Base-by-base conservation (phyloP, 2,888 invertebrate genomes). In the Agonopterix heracliana region DNA sequence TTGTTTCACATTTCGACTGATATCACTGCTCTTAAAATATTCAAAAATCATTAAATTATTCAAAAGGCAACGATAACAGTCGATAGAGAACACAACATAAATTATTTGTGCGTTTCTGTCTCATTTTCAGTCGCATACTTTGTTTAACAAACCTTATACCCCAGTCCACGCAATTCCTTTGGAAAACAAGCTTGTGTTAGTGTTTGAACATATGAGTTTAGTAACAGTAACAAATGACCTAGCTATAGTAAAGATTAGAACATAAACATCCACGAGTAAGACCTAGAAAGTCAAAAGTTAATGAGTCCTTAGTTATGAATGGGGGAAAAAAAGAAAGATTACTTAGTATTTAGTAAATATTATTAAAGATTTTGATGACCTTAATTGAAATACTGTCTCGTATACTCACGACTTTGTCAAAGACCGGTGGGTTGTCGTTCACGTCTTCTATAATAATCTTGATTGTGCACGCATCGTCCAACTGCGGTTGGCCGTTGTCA, bases 381-480 rank as follows among this genome's bases (percentile, higher is more conserved):
- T n/a, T 26, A 26, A 7, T 26, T 26, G 26, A 26, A 26, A 26
- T 26, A 26, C 1, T 1, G 5, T 26, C 26, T 26, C 26, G 5
- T 26, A 62, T 70, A 91, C 93, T 90, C 82, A 94, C 94, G 81
- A 91, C 91, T 92, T 93, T 93, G 75, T 95, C 95, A 82, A 95
- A 94, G 61, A 93, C 92, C 3, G 95, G 95, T 11, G 83, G 88
- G 72, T 98, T 98, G 78, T 99, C 98, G 84, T 99, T 99, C 71
- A 96, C 93, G 81, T 98, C 98, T 68, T 92, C 93, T 57, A 98
- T 95, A 55, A 93, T 92, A 49, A 98, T 95, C 88, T 94, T 95
- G 75, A 98, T 95, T 4, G 97, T 97, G 81, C 98, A 98, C 49
- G 96, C 95, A 66, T 97, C 97, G 63, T 96, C 96, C 47, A 98